A percentile compares a stretch with the other conserved stretches of the same genome.
Conservation (phyloP, 2,888 invertebrate species). For the Pomacea canaliculata region DNA sequence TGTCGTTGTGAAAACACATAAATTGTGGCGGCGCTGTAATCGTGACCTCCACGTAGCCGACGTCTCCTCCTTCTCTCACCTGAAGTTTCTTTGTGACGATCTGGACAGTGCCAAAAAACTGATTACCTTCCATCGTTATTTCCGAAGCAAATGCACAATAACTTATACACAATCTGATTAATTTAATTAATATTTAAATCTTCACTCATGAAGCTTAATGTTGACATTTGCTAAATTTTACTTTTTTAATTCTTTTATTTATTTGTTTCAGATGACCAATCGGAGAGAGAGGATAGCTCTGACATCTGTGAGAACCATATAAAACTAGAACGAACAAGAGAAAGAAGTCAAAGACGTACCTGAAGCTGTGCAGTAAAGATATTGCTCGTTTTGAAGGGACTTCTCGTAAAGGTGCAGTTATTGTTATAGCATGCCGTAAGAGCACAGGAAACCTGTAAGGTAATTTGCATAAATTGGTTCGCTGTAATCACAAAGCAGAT, state of each 20-base stretch:
- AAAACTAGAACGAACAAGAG: too few species aligned
- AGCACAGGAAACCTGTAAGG: conserved; percentile 41
- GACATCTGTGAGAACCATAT: too few species aligned
- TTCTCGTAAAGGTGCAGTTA: conserved; percentile 38
- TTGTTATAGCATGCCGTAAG: conserved; percentile 38
- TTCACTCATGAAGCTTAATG: too few species aligned
- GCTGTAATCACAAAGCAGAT: too few species aligned
- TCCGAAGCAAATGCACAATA: too few species aligned
- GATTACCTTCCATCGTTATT: too few species aligned
- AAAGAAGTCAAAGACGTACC: conserved; percentile 26
- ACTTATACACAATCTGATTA: too few species aligned
- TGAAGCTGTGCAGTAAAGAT: conserved; percentile 37
- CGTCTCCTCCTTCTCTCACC: conserved; percentile 28
- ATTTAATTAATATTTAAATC: too few species aligned
- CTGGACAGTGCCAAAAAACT: conserved; percentile 6
- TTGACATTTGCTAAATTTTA: too few species aligned
- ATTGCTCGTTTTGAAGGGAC: conserved; percentile 41
- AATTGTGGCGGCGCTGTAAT: conserved; percentile 31
- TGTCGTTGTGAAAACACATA: conserved; percentile 23
- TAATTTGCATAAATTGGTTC: not conserved
- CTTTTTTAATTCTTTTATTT: too few species aligned
- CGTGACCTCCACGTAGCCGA: conserved; percentile 24
- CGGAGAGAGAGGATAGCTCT: too few species aligned
- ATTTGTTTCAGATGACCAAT: too few species aligned
- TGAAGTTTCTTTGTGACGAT: conserved; percentile 20